phyloP scores from a whole-genome alignment of 1,140 invertebrate genomes.

The Penaeus japonicus region DNA sequence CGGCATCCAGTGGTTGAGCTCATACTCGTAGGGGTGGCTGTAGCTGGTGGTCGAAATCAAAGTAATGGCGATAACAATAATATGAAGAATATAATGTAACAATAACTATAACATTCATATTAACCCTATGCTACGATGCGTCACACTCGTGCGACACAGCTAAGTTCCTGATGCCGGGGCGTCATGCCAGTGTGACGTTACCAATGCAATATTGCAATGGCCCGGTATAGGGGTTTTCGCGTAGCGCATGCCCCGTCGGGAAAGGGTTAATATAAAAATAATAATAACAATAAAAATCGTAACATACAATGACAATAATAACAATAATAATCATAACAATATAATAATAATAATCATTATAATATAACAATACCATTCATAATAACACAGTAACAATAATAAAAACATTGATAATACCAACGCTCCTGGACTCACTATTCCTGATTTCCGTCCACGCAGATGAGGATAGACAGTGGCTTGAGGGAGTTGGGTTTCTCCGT shows the following conservation, averaged over 20 bases:
- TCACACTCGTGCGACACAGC: too few relatives aligned
- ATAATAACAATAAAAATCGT: constrained; percentile 30
- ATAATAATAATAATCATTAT: too few relatives aligned
- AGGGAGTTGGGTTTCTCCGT: constrained; percentile 88
- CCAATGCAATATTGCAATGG: neutral
- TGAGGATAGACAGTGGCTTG: constrained; percentile 78
- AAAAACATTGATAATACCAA: neutral
- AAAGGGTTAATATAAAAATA: neutral
- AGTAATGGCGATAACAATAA: neutral
- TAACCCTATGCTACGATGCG: too few relatives aligned
- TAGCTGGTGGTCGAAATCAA: constrained; percentile 67
- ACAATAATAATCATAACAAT: too few relatives aligned
- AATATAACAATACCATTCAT: neutral
- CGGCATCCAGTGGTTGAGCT: constrained; percentile 72
- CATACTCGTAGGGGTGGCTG: constrained; percentile 89
- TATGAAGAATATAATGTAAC: neutral
- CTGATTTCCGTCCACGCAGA: constrained; percentile 71
- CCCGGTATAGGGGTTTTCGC: neutral
- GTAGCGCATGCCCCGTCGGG: too few relatives aligned
- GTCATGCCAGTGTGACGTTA: too few relatives aligned
- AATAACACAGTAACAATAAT: neutral
- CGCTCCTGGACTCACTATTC: constrained; percentile 61
- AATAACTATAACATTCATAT: too few relatives aligned
- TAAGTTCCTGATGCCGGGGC: too few relatives aligned
- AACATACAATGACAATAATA: too few relatives aligned